phyloP scores from a whole-genome alignment of 2,113 vertebrate species.

The Eublepharis macularius region DNA sequence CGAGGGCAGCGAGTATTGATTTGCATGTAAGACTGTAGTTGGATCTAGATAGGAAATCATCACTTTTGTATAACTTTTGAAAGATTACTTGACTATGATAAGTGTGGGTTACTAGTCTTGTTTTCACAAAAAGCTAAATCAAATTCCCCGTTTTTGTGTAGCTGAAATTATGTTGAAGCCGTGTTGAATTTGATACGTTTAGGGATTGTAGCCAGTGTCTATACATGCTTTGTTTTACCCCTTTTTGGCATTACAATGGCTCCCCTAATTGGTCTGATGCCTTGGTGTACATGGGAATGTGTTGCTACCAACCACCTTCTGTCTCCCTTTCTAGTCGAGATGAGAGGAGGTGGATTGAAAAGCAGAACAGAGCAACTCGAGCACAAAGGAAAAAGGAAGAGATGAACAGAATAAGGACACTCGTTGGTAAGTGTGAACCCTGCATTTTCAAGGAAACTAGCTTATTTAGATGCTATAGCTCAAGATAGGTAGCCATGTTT shows the following conservation, averaged over 20 bases:
- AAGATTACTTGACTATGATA: not conserved
- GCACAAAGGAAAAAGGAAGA: conserved; percentile 97
- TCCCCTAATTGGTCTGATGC: conserved; percentile 3
- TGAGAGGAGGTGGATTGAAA: conserved; percentile 97
- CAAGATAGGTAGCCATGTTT: no score
- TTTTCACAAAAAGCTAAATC: not conserved
- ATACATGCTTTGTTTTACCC: not conserved
- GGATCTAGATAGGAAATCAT: not conserved
- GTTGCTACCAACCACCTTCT: not conserved
- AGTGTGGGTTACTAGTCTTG: not conserved
- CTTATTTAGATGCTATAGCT: no score
- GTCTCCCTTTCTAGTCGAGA: conserved; percentile 83
- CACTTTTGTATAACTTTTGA: not conserved
- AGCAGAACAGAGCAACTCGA: conserved; percentile 94
- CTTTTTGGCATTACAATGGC: conserved; percentile 3
- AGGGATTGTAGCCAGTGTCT: not conserved
- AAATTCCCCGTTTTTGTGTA: not conserved
- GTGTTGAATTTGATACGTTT: not conserved
- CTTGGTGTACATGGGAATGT: not conserved
- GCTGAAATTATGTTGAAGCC: not conserved
- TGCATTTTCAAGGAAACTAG: conserved; percentile 17
- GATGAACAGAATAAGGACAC: conserved; percentile 96
- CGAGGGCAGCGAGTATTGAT: not conserved
- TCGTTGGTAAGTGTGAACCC: conserved; percentile 77
- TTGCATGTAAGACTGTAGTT: not conserved